Percentiles rank a stretch among this genome's conserved stretches.
These are phyloP conservation scores for Chymomyza costata DNA, from an alignment of 1,140 invertebrate genomes.

Conservation along the genomic window DNA sequence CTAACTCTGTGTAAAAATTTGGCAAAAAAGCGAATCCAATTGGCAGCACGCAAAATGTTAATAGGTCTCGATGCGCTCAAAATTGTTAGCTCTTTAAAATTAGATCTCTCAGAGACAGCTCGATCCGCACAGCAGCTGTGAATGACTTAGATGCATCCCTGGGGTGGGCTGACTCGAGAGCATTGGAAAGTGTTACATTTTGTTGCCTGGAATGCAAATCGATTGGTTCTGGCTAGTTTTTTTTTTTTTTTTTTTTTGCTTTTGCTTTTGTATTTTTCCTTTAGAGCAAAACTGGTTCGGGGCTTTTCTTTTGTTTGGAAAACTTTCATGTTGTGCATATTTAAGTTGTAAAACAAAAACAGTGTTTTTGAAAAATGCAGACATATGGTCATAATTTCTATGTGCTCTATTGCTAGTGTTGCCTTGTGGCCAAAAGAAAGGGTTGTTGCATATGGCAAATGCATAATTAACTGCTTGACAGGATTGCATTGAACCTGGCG, in stretches of 20 bases:
- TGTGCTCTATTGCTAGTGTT: too few species aligned
- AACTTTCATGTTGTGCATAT: conserved; percentile 19
- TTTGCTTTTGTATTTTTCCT: too few species aligned
- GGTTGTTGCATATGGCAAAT: conserved; percentile 22
- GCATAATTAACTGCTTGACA: not conserved
- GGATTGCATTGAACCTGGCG: too few species aligned
- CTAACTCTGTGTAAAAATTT: too few species aligned
- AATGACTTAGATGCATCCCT: conserved; percentile 23
- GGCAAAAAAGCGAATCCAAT: conserved; percentile 31
- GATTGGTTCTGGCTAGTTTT: conserved; percentile 51
- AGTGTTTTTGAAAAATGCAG: conserved; percentile 44
- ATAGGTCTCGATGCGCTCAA: conserved; percentile 50
- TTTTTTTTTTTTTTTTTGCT: too few species aligned
- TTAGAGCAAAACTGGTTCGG: conserved; percentile 12
- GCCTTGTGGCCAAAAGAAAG: too few species aligned
- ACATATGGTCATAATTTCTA: conserved; percentile 41
- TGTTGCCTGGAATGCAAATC: conserved; percentile 47
- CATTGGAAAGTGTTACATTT: conserved; percentile 28
- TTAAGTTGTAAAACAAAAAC: conserved; percentile 30
- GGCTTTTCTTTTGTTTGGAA: conserved; percentile 19
- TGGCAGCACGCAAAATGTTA: conserved; percentile 29
- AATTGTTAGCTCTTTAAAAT: too few species aligned
- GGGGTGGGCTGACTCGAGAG: conserved; percentile 15
- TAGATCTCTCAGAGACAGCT: conserved; percentile 27
- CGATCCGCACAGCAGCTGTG: conserved; percentile 15